A percentile compares a stretch with the other conserved stretches of the same genome.
Evolutionary conservation across 2,797 vertebrate species (phyloP).

Genomic region (Megalops cyprinoides): DNA sequence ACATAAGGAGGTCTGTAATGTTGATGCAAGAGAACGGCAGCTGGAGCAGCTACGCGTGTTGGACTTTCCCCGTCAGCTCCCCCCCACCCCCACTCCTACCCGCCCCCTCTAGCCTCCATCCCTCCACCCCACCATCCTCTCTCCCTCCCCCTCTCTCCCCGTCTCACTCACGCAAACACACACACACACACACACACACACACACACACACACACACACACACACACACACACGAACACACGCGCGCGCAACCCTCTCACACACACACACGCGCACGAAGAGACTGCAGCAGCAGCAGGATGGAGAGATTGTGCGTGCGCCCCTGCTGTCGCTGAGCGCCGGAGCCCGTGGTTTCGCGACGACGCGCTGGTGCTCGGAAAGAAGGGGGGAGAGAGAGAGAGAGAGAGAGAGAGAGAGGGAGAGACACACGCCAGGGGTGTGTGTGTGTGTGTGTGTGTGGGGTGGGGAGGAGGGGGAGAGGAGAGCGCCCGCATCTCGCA

Average conservation of each 20-base stretch:
- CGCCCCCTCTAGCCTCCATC: background rate
- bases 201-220: slow-evolving; percentile 36
- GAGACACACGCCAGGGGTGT: slow-evolving; percentile 59
- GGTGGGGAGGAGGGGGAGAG: slow-evolving; percentile 36
- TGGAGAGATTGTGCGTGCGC: slow-evolving; percentile 71
- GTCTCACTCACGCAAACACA: slow-evolving; percentile 42
- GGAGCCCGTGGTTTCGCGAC: slow-evolving; percentile 12
- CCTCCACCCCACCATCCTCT: slow-evolving; percentile 36
- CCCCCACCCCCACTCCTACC: slow-evolving; percentile 20
- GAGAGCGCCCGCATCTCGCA: slow-evolving; percentile 45
- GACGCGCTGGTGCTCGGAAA: slow-evolving; percentile 36
- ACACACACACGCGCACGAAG: slow-evolving; percentile 43
- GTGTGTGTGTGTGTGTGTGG: slow-evolving; percentile 55
- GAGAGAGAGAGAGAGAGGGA: slow-evolving; percentile 34
- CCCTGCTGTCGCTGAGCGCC: slow-evolving; percentile 53
- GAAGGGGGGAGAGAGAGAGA: slow-evolving; percentile 38
- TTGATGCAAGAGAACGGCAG: slow-evolving; percentile 52
- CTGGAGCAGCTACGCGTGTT: slow-evolving; percentile 43
- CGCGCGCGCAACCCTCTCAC: slow-evolving; percentile 49
- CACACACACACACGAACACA: slow-evolving; percentile 31
- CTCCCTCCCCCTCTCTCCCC: slow-evolving; percentile 40
- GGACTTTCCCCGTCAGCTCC: slow-evolving; percentile 40
- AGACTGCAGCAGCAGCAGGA: slow-evolving; percentile 62
- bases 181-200: no score
- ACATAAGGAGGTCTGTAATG: slow-evolving; percentile 49